Evolutionary conservation across 2,888 invertebrate genomes (phyloP), one percentile per base, ranked within the genome.

Genomic region (Dinocampus coccinellae): DNA sequence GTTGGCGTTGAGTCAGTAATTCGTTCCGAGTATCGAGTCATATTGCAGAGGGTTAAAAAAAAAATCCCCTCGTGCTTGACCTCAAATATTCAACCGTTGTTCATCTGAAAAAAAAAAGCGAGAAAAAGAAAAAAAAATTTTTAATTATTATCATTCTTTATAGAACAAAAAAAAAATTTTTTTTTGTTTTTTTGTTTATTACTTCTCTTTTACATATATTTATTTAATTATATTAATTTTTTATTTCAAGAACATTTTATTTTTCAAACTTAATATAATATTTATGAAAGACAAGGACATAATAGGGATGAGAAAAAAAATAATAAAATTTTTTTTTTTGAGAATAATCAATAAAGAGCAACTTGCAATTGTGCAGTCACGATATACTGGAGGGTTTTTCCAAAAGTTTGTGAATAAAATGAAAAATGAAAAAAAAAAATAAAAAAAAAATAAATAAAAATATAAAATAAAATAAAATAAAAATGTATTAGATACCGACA

Each of bases 41-140:
- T 69, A 34, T 39, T 55, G 36, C 16, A 4, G 29, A 63, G 64
- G 60, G 58, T 58, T 47, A 29, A 29, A 16, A 29, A 39, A 22
- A 55, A 29, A 29, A 29, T n/a, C n/a, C 47, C 34, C 39, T 36
- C 57, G 39, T 11, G 36, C 60, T 16, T 57, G 24, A 60, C 62
- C 47, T 52, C 39, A 62, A 58, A 55, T 42, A 62, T 42, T 72
- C 65, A 72, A 33, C 68, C 74, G 65, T 69, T 60, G 68, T 42
- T 73, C 76, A 75, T 76, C 74, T 76, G 70, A 64, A 74, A 65
- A 53, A 0, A 42, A 3, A 47, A 65, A 60, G 16, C 55, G 42
- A 57, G 16, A 29, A 26, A 13, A 34, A 36, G 3, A 11, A 13
- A 29, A 26, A 33, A 24, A 57, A 57, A 26, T 13, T 26, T 2